Percentiles rank a stretch among this genome's conserved stretches.
phyloP scores from a whole-genome alignment of 1,140 invertebrate genomes.

The Macrocentrus cingulum region DNA sequence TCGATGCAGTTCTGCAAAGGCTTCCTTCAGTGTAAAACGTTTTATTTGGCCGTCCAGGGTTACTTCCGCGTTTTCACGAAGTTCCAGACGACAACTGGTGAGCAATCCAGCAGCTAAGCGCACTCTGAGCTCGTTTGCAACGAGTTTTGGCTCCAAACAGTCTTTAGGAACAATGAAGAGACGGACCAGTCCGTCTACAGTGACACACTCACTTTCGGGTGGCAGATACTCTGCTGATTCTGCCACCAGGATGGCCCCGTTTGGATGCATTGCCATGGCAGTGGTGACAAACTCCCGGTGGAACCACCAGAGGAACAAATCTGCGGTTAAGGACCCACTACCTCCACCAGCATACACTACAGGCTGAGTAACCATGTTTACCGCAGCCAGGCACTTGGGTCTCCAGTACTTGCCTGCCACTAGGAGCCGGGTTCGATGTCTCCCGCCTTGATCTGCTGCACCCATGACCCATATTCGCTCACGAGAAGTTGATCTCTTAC shows the following conservation, averaged over 20 bases:
- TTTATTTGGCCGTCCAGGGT: constrained; percentile 43
- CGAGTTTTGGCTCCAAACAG: constrained; percentile 45
- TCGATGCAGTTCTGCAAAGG: constrained; percentile 58
- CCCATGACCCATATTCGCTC: constrained; percentile 59
- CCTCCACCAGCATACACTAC: constrained; percentile 62
- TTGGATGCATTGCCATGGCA: constrained; percentile 56
- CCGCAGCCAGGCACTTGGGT: constrained; percentile 54
- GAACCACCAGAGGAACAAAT: constrained; percentile 62
- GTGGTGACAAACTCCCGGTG: constrained; percentile 59
- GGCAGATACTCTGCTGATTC: constrained; percentile 53
- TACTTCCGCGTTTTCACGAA: constrained; percentile 21
- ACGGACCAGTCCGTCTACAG: constrained; percentile 51
- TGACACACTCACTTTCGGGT: constrained; percentile 46
- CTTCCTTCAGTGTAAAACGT: constrained; percentile 57
- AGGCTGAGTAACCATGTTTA: constrained; percentile 62
- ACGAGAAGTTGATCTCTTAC: constrained; percentile 38
- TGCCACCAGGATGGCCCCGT: constrained; percentile 54
- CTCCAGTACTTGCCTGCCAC: constrained; percentile 59
- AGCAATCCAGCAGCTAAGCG: constrained; percentile 51
- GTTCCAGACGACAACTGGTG: constrained; percentile 35
- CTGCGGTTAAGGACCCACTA: constrained; percentile 53
- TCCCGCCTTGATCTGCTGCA: constrained; percentile 57
- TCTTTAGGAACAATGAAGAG: constrained; percentile 46
- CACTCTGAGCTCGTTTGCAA: constrained; percentile 52
- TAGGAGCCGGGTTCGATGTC: constrained; percentile 57